phyloP scores from a whole-genome alignment of 2,888 invertebrate species.

The Nymphalis polychloros region DNA sequence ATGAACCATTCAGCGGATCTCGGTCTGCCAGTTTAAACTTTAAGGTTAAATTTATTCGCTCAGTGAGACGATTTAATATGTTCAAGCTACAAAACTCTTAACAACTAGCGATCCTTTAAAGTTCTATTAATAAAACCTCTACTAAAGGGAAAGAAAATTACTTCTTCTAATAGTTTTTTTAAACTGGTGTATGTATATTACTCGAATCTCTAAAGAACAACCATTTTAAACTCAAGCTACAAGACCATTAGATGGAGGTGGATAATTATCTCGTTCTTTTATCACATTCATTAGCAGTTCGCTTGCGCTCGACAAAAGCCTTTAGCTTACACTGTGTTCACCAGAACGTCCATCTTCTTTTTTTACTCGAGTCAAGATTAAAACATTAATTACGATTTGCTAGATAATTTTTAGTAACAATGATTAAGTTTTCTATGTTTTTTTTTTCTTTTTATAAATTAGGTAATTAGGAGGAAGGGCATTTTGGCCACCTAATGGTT shows the following conservation, averaged over 20 bases:
- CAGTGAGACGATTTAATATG: conserved; percentile 9
- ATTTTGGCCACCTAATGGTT: not conserved
- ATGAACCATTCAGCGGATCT: conserved; percentile 11
- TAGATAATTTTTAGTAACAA: conserved; percentile 7
- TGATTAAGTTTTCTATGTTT: not conserved
- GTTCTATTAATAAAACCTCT: conserved; percentile 9
- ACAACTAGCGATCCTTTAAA: conserved; percentile 12
- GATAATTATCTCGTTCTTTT: conserved; percentile 33
- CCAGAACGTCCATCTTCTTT: conserved; percentile 18
- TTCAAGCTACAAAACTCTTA: conserved; percentile 15
- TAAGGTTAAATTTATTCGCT: conserved; percentile 17
- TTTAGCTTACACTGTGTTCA: conserved; percentile 22
- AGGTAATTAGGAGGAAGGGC: too few species aligned
- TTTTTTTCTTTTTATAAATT: too few species aligned
- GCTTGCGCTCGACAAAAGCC: conserved; percentile 16
- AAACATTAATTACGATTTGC: conserved; percentile 21
- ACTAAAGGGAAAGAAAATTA: not conserved
- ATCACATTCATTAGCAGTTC: conserved; percentile 32
- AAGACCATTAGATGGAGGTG: conserved; percentile 24
- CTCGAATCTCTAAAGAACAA: not conserved
- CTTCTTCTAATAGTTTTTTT: not conserved
- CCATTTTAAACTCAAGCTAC: conserved; percentile 12
- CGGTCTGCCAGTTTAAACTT: conserved; percentile 14
- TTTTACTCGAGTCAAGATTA: conserved; percentile 9
- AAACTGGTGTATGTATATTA: not conserved